Base-by-base conservation (phyloP, 2,888 invertebrate genomes). In the Temnothorax rugatulus region DNA sequence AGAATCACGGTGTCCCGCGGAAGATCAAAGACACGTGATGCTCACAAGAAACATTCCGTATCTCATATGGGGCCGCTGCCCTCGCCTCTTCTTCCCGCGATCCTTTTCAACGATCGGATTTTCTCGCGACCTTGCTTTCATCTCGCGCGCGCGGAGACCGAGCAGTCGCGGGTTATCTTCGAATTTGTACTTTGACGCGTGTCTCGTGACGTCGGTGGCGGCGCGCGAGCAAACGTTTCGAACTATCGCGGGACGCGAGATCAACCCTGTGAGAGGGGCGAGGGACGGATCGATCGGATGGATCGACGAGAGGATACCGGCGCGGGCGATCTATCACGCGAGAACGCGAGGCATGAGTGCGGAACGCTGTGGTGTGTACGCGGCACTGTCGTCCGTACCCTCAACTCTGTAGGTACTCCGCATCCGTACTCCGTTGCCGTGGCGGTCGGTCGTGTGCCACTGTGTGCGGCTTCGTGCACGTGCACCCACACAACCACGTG, bases 311-410 rank as follows among this genome's bases (percentile, higher is more conserved):
- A 64, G 66, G 87, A 87, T 69, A 75, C 75, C 75, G 57, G 63
- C 64, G 38, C 34, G 85, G 85, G 61, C 89, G 84, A 85, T 89
- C 88, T 90, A 87, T 89, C 89, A 88, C 89, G 79, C 81, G 90
- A 90, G 91, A 91, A 89, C 89, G 90, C 86, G 85, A 89, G 87
- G 84, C 87, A 91, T 82, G 89, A 91, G 91, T 91, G 92, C 89
- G 91, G 90, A 92, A 91, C 91, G 92, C 83, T 89, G 92, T 91
- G 91, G 92, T 92, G 93, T 92, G 92, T 92, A 92, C 93, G 91
- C 93, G 92, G 93, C 90, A 93, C 93, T 93, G 93, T 93, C 92
- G 93, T 90, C 89, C 85, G 90, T 90, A 90, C 87, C 90, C 91
- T 90, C 89, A 82, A 87, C 91, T 91, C 91, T 86, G 91, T 90